Conservation (phyloP, 2,888 invertebrate genomes). For the Heliconius ismenius region DNA sequence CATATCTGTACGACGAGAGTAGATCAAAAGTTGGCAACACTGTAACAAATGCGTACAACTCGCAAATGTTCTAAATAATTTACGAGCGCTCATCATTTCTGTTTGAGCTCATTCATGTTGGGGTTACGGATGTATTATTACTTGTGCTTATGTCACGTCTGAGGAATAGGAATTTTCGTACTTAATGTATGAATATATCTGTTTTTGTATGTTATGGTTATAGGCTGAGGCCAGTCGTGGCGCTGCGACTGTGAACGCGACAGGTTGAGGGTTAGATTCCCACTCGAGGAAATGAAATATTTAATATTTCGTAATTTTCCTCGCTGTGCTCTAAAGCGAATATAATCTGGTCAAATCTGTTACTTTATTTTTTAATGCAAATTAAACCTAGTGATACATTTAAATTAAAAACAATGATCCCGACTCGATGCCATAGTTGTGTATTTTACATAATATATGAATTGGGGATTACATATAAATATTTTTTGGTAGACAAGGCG, state of each 20-base stretch:
- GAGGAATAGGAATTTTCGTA: constrained; percentile 17
- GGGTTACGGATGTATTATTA: constrained; percentile 37
- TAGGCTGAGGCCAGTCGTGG: background rate
- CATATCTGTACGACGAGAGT: background rate
- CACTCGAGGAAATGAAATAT: background rate
- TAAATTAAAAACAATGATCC: too few species aligned
- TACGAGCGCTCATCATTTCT: constrained; percentile 40
- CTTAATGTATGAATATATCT: background rate
- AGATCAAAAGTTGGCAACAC: constrained; percentile 32
- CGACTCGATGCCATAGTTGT: too few species aligned
- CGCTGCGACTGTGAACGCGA: background rate
- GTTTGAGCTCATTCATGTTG: constrained; percentile 42
- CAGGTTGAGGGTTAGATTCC: background rate
- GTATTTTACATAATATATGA: too few species aligned
- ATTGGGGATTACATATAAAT: too few species aligned
- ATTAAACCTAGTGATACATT: too few species aligned
- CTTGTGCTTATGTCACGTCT: constrained; percentile 27
- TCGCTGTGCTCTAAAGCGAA: background rate
- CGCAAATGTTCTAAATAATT: constrained; percentile 38
- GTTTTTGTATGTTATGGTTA: background rate
- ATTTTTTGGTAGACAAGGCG: too few species aligned
- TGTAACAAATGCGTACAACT: constrained; percentile 39
- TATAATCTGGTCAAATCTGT: too few species aligned
- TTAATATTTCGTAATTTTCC: background rate
- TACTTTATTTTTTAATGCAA: too few species aligned